Conservation (phyloP, 2,797 vertebrate genomes). For the Macrochelys suwanniensis region DNA sequence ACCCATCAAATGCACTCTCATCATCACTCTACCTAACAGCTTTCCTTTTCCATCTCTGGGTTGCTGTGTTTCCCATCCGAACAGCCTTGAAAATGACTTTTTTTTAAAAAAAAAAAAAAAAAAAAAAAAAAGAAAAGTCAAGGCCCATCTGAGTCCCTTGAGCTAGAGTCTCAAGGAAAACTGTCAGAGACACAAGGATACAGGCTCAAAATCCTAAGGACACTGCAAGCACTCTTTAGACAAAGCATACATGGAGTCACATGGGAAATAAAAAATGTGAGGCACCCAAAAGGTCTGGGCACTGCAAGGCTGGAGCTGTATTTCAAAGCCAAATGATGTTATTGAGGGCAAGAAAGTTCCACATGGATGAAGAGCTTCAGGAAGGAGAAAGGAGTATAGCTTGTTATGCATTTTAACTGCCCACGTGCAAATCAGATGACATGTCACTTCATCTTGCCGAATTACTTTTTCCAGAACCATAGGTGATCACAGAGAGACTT, state of each 20-base stretch:
- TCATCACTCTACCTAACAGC: background rate
- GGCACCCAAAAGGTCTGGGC: background rate
- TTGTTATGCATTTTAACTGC: background rate
- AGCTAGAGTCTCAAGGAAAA: background rate
- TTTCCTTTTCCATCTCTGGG: background rate
- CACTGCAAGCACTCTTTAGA: too few species aligned
- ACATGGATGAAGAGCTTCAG: background rate
- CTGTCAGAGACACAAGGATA: background rate
- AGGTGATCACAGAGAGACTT: background rate
- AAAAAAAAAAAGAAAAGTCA: too few species aligned
- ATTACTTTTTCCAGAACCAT: background rate
- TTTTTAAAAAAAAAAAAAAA: background rate
- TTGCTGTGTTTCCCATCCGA: background rate
- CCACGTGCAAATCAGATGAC: background rate
- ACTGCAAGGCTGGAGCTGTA: background rate
- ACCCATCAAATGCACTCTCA: background rate
- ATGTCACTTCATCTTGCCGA: background rate
- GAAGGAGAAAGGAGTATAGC: background rate
- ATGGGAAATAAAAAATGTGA: background rate
- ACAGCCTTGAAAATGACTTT: background rate
- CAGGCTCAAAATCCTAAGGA: background rate
- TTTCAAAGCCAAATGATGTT: background rate
- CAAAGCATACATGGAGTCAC: background rate
- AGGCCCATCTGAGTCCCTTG: conserved; percentile 11
- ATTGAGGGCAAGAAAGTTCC: background rate